phyloP scores from a whole-genome alignment of 2,113 vertebrate species.

The Canis aureus region DNA sequence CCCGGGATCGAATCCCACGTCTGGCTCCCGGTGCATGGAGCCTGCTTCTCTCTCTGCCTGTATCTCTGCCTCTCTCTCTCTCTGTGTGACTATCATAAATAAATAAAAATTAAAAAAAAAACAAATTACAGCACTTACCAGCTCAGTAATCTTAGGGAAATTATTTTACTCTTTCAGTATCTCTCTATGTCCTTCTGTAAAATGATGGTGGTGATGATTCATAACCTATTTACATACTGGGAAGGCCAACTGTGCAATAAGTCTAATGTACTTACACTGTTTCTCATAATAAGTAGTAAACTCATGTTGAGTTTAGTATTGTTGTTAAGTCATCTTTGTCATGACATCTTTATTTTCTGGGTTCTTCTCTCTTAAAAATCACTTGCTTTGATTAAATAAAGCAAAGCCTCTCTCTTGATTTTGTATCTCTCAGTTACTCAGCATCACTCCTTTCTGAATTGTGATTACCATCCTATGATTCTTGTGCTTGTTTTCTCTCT shows the following conservation, averaged over 20 bases:
- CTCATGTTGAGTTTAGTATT: background rate
- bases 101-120: too few relatives aligned
- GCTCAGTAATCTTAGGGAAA: background rate
- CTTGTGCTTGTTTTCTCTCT: background rate
- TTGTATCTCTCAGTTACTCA: background rate
- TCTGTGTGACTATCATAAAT: too few relatives aligned
- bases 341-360: background rate
- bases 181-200: background rate
- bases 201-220: background rate
- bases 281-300: rapidly evolving
- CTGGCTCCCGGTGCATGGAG: too few relatives aligned
- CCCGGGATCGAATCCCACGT: too few relatives aligned
- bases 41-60: too few relatives aligned
- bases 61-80: too few relatives aligned
- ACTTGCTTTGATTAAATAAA: background rate
- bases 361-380: background rate
- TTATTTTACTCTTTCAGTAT: background rate
- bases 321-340: background rate
- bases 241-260: background rate
- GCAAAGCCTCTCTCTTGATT: background rate
- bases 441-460: background rate
- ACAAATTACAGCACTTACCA: background rate
- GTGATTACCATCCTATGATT: background rate
- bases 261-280: too few relatives aligned
- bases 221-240: background rate